These are phyloP conservation scores for Corynorhinus townsendii DNA, from an alignment of 2,113 vertebrate species.

Conservation along the genomic window DNA sequence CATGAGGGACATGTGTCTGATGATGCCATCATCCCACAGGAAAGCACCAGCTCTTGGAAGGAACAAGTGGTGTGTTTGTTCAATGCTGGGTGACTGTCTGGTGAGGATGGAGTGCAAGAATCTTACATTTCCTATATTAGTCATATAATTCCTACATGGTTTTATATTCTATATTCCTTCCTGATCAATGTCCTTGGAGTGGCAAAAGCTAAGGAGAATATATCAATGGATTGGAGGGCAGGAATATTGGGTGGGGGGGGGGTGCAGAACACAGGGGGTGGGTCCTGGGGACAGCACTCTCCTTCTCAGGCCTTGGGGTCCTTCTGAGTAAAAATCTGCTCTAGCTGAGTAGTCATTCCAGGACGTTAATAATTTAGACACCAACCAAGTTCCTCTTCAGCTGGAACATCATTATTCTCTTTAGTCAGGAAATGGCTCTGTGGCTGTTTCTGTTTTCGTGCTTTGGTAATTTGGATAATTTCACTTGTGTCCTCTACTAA, in stretches of 20 bases:
- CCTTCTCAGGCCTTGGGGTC: not conserved
- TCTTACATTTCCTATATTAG: not conserved
- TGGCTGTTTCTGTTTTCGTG: not conserved
- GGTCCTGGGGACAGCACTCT: not conserved
- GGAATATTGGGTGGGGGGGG: no score
- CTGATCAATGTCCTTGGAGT: not conserved
- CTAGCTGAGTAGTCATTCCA: not conserved
- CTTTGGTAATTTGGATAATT: not conserved
- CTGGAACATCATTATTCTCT: not conserved
- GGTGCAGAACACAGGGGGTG: not conserved
- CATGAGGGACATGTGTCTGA: not conserved
- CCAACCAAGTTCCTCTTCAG: not conserved
- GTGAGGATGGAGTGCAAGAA: not conserved
- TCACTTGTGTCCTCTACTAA: slow-evolving; percentile 16
- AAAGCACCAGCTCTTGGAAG: not conserved
- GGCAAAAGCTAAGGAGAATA: not conserved
- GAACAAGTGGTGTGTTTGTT: not conserved
- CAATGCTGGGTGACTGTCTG: not conserved
- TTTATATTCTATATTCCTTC: not conserved
- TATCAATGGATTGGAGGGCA: not conserved
- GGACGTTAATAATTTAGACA: not conserved
- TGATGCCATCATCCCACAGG: not conserved
- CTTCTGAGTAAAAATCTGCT: not conserved
- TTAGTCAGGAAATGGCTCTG: not conserved
- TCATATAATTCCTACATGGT: not conserved